A percentile compares a stretch with the other conserved stretches of the same genome.
Evolutionary conservation across 2,113 vertebrate genomes (phyloP).

Genomic region (Crypturellus undulatus): DNA sequence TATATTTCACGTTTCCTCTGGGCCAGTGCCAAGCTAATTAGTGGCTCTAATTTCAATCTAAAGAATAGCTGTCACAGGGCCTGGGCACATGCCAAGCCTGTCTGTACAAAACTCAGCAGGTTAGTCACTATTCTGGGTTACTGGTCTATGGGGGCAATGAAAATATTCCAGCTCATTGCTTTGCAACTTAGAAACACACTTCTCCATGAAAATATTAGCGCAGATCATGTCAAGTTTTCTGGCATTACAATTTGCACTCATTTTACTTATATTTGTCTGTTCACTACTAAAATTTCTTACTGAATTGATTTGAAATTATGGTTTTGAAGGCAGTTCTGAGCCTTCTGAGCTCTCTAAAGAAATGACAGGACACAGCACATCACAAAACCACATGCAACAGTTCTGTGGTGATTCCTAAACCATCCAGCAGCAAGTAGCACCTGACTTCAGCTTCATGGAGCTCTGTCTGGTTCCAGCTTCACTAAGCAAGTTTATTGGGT

Average conservation of each 20-base stretch:
- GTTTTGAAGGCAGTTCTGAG: neutral
- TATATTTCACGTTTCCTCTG: neutral
- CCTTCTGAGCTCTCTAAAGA: neutral
- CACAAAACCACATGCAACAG: neutral
- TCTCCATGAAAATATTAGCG: neutral
- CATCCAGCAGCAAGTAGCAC: neutral
- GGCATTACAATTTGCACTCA: accelerated
- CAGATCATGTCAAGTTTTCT: neutral
- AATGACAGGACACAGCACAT: neutral
- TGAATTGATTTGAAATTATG: neutral
- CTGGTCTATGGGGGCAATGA: neutral
- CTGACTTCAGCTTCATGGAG: neutral
- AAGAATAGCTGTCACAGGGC: neutral
- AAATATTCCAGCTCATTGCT: neutral
- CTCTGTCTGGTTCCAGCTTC: neutral
- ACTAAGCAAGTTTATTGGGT: neutral
- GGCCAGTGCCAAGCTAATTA: neutral
- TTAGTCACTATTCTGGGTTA: neutral
- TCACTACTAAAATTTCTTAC: neutral
- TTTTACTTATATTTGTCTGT: neutral
- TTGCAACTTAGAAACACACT: neutral
- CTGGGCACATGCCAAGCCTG: neutral
- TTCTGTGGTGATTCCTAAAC: neutral
- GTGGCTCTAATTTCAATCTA: neutral
- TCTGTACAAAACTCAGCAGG: accelerated